A percentile compares a stretch with the other conserved stretches of the same genome.
phyloP scores from a whole-genome alignment of 2,888 invertebrate genomes.

The Thysanoteuthis rhombus region DNA sequence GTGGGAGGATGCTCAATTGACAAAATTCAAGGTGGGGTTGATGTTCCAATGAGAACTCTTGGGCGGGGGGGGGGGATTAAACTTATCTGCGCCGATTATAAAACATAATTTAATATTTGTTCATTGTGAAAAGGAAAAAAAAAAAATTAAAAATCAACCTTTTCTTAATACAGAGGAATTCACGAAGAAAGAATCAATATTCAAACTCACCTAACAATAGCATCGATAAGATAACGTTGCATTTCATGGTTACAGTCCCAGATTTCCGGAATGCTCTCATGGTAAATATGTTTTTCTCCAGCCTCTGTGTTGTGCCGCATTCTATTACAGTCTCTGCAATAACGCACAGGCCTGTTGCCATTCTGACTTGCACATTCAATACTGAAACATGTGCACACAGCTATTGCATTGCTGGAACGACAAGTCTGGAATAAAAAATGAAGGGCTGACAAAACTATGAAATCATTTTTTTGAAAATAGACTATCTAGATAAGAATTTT shows the following conservation, averaged over 20 bases:
- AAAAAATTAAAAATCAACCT: too few species aligned
- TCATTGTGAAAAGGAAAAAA: too few species aligned
- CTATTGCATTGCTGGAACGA: conserved; percentile 87
- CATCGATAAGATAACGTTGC: conserved; percentile 92
- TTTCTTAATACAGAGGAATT: too few species aligned
- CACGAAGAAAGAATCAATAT: too few species aligned
- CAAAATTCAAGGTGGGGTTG: too few species aligned
- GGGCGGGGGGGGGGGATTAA: too few species aligned
- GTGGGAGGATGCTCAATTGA: too few species aligned
- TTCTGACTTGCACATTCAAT: conserved; percentile 96
- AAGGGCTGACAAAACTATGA: not conserved
- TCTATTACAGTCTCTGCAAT: conserved; percentile 67
- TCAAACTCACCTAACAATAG: conserved; percentile 81
- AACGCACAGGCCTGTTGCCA: conserved; percentile 91
- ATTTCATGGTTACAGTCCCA: conserved; percentile 91
- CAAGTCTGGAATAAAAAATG: conserved; percentile 78
- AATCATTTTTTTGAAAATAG: too few species aligned
- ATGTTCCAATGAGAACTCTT: too few species aligned
- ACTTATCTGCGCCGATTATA: too few species aligned
- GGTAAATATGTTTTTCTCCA: conserved; percentile 81
- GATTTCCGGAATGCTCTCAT: conserved; percentile 84
- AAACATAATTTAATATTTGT: too few species aligned
- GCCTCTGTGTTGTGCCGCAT: conserved; percentile 53
- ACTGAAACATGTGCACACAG: conserved; percentile 95
- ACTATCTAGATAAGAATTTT: too few species aligned